These are phyloP conservation scores for Elysia crispata DNA, from an alignment of 2,888 invertebrate species.

Conservation along the genomic window DNA sequence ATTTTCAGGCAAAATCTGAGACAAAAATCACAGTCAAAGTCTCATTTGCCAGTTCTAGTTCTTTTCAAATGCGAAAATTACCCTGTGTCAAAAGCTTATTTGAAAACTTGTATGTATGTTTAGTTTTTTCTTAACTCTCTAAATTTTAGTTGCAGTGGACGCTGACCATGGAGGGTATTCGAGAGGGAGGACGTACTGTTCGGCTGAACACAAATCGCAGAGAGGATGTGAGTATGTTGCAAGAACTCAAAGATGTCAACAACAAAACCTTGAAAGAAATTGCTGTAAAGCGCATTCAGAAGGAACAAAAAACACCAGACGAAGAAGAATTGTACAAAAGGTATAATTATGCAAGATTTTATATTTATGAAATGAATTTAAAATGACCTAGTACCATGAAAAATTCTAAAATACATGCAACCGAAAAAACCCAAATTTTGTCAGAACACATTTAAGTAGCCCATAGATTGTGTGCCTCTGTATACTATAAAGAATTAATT, in stretches of 20 bases:
- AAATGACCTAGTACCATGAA: background rate
- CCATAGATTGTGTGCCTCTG: no score
- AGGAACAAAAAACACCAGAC: slow-evolving; percentile 55
- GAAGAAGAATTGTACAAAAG: slow-evolving; percentile 62
- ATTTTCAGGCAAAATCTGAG: no score
- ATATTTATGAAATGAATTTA: background rate
- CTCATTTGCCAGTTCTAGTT: no score
- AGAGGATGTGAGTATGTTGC: slow-evolving; percentile 63
- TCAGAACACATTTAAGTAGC: background rate
- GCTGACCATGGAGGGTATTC: slow-evolving; percentile 34
- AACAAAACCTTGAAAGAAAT: slow-evolving; percentile 66
- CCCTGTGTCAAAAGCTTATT: no score
- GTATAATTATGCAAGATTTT: slow-evolving; percentile 56
- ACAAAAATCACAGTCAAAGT: no score
- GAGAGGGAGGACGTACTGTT: slow-evolving; percentile 60
- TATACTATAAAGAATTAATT: no score
- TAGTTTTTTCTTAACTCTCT: no score
- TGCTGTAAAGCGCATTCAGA: slow-evolving; percentile 58
- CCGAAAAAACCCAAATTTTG: no score
- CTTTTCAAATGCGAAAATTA: no score
- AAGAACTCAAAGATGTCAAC: slow-evolving; percentile 69
- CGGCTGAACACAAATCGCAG: slow-evolving; percentile 64
- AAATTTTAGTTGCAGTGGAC: no score
- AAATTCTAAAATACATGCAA: no score
- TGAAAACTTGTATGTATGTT: no score